phyloP scores from a whole-genome alignment of 2,797 vertebrate species.

The Aplochiton taeniatus region DNA sequence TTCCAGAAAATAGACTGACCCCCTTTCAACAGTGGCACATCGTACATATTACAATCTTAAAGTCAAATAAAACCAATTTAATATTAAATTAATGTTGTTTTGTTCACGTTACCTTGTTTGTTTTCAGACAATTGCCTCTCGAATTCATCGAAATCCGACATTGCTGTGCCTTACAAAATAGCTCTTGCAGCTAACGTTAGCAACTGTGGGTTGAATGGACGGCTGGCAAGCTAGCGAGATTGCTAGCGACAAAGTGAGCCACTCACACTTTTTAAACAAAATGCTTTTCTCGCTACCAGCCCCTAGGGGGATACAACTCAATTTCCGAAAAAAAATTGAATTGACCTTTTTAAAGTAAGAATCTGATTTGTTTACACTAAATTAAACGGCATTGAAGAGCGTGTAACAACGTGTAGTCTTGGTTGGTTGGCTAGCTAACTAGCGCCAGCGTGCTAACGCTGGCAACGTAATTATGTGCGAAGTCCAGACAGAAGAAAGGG shows the following conservation, averaged over 20 bases:
- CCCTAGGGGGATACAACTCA: not conserved
- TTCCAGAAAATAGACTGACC: constrained; percentile 60
- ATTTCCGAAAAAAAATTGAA: too few species aligned
- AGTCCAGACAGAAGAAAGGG: constrained; percentile 69
- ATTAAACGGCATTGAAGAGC: constrained; percentile 36
- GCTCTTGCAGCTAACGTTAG: constrained; percentile 23
- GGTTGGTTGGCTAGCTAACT: constrained; percentile 60
- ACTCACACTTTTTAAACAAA: constrained; percentile 46
- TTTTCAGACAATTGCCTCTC: constrained; percentile 91
- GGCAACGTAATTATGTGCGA: constrained; percentile 58
- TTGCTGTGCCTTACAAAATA: constrained; percentile 50
- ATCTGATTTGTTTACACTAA: constrained; percentile 22
- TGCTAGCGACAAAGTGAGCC: constrained; percentile 66
- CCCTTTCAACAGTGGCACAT: not conserved
- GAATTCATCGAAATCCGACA: constrained; percentile 94
- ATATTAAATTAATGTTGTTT: fast-evolving
- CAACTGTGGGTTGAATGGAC: constrained; percentile 57
- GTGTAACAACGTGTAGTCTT: constrained; percentile 63
- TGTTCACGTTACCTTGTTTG: constrained; percentile 79
- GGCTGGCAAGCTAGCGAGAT: constrained; percentile 59
- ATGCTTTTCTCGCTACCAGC: constrained; percentile 1
- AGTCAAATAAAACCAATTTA: not conserved
- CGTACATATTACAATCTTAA: too few species aligned
- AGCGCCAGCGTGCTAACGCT: too few species aligned
- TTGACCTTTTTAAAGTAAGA: not conserved